These are phyloP conservation scores for Sinelater perroti DNA, from an alignment of 2,888 invertebrate genomes.

Conservation along the genomic window DNA sequence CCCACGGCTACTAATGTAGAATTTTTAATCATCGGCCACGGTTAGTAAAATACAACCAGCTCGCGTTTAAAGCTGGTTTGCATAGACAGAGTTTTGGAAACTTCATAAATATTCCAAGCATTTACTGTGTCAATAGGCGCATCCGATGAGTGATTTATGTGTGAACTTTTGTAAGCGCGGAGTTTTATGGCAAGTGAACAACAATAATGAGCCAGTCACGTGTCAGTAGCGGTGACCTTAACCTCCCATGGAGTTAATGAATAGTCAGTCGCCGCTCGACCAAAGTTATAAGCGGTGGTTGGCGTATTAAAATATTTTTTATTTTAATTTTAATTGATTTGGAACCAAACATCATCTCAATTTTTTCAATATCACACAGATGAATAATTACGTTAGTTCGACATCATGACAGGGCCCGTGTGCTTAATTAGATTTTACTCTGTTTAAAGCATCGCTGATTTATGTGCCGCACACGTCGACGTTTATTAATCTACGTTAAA, in stretches of 20 bases:
- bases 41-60: no score
- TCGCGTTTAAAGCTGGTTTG: no score
- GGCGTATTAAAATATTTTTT: slow-evolving; percentile 12
- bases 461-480: slow-evolving; percentile 8
- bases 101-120: no score
- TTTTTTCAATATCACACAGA: no score
- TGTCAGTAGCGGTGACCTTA: slow-evolving; percentile 22
- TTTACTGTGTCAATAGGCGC: neutral
- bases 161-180: slow-evolving; percentile 10
- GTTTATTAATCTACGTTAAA: slow-evolving; percentile 3
- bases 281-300: neutral
- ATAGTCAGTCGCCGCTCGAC: slow-evolving; percentile 7
- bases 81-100: no score
- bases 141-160: neutral
- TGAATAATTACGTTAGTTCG: no score
- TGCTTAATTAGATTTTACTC: no score
- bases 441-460: no score
- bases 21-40: no score
- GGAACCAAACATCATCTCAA: no score
- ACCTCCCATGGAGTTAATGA: slow-evolving; percentile 19
- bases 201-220: slow-evolving; percentile 12
- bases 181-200: slow-evolving; percentile 11
- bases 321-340: no score
- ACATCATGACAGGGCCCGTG: no score
- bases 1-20: neutral